Base-by-base conservation (phyloP, 1,140 invertebrate species). In the Oncopodura yosiiana region DNA sequence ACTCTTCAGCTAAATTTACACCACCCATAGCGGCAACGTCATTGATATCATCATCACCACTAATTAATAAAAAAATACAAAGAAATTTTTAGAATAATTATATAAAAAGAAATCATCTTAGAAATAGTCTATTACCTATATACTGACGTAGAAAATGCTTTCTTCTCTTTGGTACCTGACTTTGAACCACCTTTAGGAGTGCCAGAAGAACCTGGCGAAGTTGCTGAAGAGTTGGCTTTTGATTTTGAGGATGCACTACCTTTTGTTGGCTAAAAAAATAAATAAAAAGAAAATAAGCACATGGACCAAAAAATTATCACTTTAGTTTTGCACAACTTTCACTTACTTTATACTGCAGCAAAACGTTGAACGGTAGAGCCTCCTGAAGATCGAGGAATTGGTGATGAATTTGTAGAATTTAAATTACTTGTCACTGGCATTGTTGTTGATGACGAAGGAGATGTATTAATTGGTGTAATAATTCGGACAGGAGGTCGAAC, bases 1-100 rank as follows among this genome's bases (percentile, higher is more conserved):
- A 86, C 74, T 98, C 94, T 73, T 98, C 94, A 2, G 87, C 85
- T 62, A 98, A 76, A 74, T 98, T 98, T n/a, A 98, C 93, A 24
- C 94, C 94, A 64, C 94, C 94, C 94, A 98, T 98, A 5, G 93
- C 93, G 21, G 94, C 93, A 1, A 98, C 94, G 77, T 98, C 94
- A 68, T 97, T 98, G 61, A 98, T 95, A 70, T 94, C 90, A 73
- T 94, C 90, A 70, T 94, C 89, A 26, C 82, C 85, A 69, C 84
- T 77, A 70, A 51, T 68, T 48, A 53, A 60, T 49, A 44, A 45
- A 45, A 14, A 46, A 14, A 36, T 24, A 56, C 14, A 3, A 48
- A 44, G 5, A 42, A 5, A 24, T 11, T 30, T 19, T 42, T 41
- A 36, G n/a, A 41, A 18, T 30, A 5, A 38, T 21, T 48, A 27